Conservation (phyloP, 1,140 invertebrate genomes). For the Radopholus similis region DNA sequence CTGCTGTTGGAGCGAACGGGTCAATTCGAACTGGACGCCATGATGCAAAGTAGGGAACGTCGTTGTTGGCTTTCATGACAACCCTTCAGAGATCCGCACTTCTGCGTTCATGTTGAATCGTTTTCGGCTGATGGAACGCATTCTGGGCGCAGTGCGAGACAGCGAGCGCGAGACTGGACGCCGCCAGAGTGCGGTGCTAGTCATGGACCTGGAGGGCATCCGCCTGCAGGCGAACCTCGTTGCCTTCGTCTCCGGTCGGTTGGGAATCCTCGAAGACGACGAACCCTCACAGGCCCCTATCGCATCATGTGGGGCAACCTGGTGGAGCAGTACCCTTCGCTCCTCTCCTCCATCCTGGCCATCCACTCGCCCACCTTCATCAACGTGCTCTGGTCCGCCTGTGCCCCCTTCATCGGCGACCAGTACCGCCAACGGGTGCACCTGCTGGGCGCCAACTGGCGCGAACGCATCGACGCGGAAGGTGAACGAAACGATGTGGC, state of each 20-base stretch:
- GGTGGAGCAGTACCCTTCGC: slow-evolving; percentile 32
- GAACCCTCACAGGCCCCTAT: slow-evolving; percentile 21
- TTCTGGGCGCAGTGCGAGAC: slow-evolving; percentile 19
- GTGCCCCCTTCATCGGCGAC: slow-evolving; percentile 25
- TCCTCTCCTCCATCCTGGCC: slow-evolving; percentile 22
- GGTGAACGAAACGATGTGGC: neutral
- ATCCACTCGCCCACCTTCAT: slow-evolving; percentile 30
- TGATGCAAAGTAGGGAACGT: slow-evolving; percentile 25
- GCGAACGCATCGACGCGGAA: neutral
- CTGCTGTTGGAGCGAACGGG: slow-evolving; percentile 38
- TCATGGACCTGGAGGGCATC: slow-evolving; percentile 30
- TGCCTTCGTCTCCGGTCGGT: slow-evolving; percentile 22
- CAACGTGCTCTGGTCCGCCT: slow-evolving; percentile 33
- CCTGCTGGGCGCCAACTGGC: slow-evolving; percentile 2
- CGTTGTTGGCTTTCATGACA: neutral
- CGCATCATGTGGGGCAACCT: slow-evolving; percentile 37
- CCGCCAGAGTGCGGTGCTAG: slow-evolving; percentile 22
- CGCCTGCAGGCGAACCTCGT: slow-evolving; percentile 31
- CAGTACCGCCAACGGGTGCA: slow-evolving; percentile 25
- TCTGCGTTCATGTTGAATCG: slow-evolving; percentile 38
- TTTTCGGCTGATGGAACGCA: slow-evolving; percentile 37
- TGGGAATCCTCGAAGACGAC: neutral
- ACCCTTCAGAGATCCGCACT: slow-evolving; percentile 14
- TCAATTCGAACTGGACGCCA: slow-evolving; percentile 33
- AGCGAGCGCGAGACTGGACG: slow-evolving; percentile 15